Conservation (phyloP, 1,140 invertebrate species). For the Drosophila parabipectinata region DNA sequence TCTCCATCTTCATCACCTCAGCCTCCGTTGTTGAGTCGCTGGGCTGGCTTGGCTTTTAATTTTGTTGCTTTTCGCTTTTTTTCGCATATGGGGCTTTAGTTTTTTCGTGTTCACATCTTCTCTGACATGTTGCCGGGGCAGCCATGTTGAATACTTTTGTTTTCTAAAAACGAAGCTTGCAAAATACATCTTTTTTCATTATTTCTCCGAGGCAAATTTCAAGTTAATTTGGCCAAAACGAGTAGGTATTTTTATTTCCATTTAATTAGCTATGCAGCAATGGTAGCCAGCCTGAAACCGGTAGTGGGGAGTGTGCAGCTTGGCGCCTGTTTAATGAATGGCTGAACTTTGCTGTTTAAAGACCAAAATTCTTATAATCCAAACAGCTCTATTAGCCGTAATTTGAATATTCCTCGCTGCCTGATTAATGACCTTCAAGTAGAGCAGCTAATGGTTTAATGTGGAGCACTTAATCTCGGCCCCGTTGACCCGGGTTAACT, state of each 20-base stretch:
- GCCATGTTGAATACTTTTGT: slow-evolving; percentile 83
- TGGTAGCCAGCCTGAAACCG: slow-evolving; percentile 34
- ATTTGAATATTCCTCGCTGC: slow-evolving; percentile 31
- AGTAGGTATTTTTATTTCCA: slow-evolving; percentile 44
- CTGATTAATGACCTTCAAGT: slow-evolving; percentile 69
- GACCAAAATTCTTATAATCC: not conserved
- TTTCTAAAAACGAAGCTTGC: slow-evolving; percentile 63
- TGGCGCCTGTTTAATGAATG: slow-evolving; percentile 4
- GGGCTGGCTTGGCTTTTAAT: slow-evolving; percentile 42
- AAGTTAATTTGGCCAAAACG: slow-evolving; percentile 54
- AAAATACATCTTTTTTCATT: slow-evolving; percentile 36
- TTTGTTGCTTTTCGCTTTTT: slow-evolving; percentile 29
- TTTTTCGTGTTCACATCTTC: slow-evolving; percentile 44
- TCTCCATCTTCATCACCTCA: slow-evolving; percentile 57
- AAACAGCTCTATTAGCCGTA: slow-evolving; percentile 33
- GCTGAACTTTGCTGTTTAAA: not conserved
- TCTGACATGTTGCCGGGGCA: slow-evolving; percentile 58
- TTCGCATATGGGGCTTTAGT: slow-evolving; percentile 5
- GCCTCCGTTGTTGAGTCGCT: slow-evolving; percentile 29
- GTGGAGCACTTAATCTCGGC: slow-evolving; percentile 20
- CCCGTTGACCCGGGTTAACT: slow-evolving; percentile 25
- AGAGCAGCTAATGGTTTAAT: slow-evolving; percentile 40
- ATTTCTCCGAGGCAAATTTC: slow-evolving; percentile 49
- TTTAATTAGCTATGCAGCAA: slow-evolving; percentile 51
- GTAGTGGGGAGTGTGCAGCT: slow-evolving; percentile 10